A percentile compares a stretch with the other conserved stretches of the same genome.
Evolutionary conservation across 2,113 vertebrate genomes (phyloP).

Genomic region (Ursus arctos): DNA sequence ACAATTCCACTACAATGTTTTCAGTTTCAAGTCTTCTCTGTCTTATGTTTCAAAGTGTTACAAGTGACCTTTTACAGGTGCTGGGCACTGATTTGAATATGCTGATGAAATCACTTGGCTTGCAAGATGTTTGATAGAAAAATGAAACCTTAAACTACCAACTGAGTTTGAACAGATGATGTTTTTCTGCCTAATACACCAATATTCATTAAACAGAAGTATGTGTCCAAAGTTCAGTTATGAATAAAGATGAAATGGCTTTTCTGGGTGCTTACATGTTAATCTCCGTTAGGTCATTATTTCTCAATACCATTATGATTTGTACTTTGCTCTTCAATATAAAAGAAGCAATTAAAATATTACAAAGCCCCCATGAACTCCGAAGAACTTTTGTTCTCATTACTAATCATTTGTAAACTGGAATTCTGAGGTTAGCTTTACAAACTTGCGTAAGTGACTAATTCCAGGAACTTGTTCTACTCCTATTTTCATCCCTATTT

Average conservation of each 20-base stretch:
- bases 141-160: conserved; percentile 90
- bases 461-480: conserved; percentile 51
- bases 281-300: conserved; percentile 80
- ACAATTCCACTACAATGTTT: background rate
- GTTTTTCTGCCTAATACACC: conserved; percentile 86
- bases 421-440: conserved; percentile 59
- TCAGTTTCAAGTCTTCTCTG: conserved; percentile 74
- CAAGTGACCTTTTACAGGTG: conserved; percentile 87
- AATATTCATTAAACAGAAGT: conserved; percentile 88
- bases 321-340: conserved; percentile 82
- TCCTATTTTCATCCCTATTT: conserved; percentile 51
- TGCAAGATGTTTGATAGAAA: conserved; percentile 86
- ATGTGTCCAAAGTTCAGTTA: conserved; percentile 88
- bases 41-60: conserved; percentile 81
- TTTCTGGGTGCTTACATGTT: conserved; percentile 82
- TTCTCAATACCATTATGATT: conserved; percentile 84
- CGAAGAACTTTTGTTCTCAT: conserved; percentile 83
- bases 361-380: conserved; percentile 75
- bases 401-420: conserved; percentile 72
- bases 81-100: conserved; percentile 87
- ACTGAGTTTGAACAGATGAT: conserved; percentile 87
- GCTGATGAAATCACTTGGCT: conserved; percentile 91
- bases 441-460: conserved; percentile 19
- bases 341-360: conserved; percentile 80
- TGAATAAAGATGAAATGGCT: conserved; percentile 91